phyloP scores from a whole-genome alignment of 2,113 vertebrate genomes.

The Chaetodon auriga region DNA sequence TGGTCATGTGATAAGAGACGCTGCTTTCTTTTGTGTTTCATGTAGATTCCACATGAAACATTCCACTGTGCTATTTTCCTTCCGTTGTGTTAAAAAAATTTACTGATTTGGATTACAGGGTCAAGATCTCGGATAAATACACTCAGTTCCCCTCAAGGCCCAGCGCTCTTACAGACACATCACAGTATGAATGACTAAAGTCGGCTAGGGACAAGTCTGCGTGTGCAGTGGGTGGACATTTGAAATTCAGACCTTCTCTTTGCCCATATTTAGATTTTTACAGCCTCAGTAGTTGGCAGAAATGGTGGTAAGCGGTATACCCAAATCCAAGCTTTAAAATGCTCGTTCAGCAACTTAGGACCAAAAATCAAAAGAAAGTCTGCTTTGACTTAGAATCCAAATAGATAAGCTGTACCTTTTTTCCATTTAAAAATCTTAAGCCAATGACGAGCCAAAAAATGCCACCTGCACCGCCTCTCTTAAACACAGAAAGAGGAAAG shows the following conservation, averaged over 20 bases:
- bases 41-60: neutral
- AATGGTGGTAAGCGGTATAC: neutral
- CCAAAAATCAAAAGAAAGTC: neutral
- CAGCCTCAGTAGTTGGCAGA: neutral
- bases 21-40: neutral
- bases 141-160: neutral
- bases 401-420: neutral
- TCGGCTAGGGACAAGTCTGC: neutral
- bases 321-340: neutral
- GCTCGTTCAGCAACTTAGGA: neutral
- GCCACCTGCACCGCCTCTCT: slow-evolving; percentile 6
- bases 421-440: slow-evolving; percentile 24
- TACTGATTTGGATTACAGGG: neutral
- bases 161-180: neutral
- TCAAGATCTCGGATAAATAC: neutral
- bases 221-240: neutral
- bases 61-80: neutral
- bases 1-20: neutral
- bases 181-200: neutral
- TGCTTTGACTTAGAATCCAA: neutral
- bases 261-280: neutral
- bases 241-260: neutral
- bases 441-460: slow-evolving; percentile 1
- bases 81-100: too few species aligned
- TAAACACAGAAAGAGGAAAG: slow-evolving; percentile 49